Base-by-base conservation (phyloP, 2,113 vertebrate genomes). In the Penelope pileata region DNA sequence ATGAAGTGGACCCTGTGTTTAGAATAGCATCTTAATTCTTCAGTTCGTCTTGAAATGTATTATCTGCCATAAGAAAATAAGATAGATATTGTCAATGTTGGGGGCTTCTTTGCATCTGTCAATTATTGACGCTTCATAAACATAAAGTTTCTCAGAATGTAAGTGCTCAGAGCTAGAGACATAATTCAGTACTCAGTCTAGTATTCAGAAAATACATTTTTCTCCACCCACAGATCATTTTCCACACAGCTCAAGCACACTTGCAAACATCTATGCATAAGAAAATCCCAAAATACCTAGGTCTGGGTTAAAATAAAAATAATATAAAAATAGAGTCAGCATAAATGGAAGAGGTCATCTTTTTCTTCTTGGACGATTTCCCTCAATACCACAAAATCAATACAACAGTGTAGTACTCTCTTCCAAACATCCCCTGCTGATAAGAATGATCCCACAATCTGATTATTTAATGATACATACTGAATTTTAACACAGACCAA, bases 361-460 rank as follows among this genome's bases (percentile, higher is more conserved):
- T 64, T 72, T 21, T 43, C 14, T 88, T 81, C 47, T 87, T 85
- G 70, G 27, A 50, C 69, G 51, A 34, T 69, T 92, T 91, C 36
- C 27, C n/a, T 91, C 30, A 89, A 15, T 12, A 38, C 48, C 66
- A 43, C 19, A 93, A 85, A 92, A 92, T 87, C 86, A 92, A 66
- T 91, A 58, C 22, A 58, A 32, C 6, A 32, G 14, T 23, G 38
- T 13, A 38, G 10, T 48, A 63, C 5, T 63, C 16, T 53, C 62
- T 79, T 88, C 50, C 38, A 63, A 81, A 63, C 27, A 45, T 12
- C 76, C 16, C 15, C 42, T 87, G 27, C 59, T 85, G 12, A 50
- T 69, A 53, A 62, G 51, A 51, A 18, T 54, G 40, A 69, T 78
- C 16, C 34, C n/a, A 59, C 42, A 29, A 86, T 80, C 66, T 83